Evolutionary conservation across 2,888 invertebrate species (phyloP).

Genomic region (Synergus gifuensis): DNA sequence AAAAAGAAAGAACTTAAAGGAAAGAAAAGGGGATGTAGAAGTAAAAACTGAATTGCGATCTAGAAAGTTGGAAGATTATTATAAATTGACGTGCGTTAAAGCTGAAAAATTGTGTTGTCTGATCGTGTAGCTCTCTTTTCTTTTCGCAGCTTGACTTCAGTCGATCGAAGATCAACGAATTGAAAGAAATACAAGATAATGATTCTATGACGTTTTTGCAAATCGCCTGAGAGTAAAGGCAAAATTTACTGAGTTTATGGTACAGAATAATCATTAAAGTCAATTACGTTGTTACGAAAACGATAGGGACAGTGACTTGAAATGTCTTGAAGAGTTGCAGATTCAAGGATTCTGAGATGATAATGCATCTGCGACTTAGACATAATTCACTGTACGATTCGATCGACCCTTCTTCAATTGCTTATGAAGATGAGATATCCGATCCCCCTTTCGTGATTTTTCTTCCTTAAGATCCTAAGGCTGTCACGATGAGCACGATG

Average conservation of each 20-base stretch:
- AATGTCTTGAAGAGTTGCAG: neutral
- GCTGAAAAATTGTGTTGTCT: conserved; percentile 9
- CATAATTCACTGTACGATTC: neutral
- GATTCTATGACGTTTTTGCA: neutral
- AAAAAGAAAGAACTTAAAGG: neutral
- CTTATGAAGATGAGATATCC: conserved; percentile 29
- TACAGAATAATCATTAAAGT: neutral
- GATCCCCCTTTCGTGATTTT: neutral
- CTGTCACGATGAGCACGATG: neutral
- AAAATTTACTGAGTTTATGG: neutral
- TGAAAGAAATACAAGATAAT: neutral
- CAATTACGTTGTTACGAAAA: neutral
- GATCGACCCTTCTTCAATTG: neutral
- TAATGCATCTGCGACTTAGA: conserved; percentile 1
- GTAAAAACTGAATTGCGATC: conserved; percentile 1
- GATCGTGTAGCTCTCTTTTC: conserved; percentile 9
- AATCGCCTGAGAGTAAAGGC: neutral
- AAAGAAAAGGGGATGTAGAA: neutral
- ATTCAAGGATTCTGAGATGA: conserved; percentile 7
- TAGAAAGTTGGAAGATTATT: conserved; percentile 28
- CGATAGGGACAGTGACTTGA: neutral
- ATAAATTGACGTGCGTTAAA: conserved; percentile 18
- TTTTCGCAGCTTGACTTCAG: conserved; percentile 4
- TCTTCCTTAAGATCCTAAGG: conserved; percentile 13
- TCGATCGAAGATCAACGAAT: neutral